phyloP scores from a whole-genome alignment of 2,113 vertebrate species.

The Paramisgurnus dabryanus region DNA sequence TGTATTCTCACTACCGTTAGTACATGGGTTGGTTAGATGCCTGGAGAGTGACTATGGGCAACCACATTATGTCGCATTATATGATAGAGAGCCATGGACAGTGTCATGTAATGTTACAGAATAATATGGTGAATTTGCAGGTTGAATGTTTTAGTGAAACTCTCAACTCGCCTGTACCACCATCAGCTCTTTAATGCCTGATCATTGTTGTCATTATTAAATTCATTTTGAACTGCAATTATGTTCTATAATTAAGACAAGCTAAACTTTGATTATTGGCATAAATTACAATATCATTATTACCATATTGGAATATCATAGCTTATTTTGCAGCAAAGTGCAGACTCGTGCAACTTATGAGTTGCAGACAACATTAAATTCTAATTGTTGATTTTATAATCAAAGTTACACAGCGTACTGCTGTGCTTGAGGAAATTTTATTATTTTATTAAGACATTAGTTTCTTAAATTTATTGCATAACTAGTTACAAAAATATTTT shows the following conservation, averaged over 20 bases:
- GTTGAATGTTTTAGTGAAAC: no score
- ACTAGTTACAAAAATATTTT: no score
- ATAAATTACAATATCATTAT: constrained; percentile 40
- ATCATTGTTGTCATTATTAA: constrained; percentile 8
- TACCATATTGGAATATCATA: constrained; percentile 15
- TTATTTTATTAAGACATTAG: no score
- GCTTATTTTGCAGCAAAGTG: constrained; percentile 13
- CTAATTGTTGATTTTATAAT: no score
- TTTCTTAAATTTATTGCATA: no score
- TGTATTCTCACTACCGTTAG: constrained; percentile 21
- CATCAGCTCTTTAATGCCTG: no score
- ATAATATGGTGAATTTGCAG: no score
- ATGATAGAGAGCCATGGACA: not conserved
- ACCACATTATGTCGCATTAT: constrained; percentile 13
- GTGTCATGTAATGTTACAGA: no score
- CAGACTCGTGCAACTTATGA: constrained; percentile 15
- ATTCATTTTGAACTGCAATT: not conserved
- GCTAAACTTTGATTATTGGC: constrained; percentile 13
- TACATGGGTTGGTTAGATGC: constrained; percentile 29
- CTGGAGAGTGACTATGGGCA: constrained; percentile 27
- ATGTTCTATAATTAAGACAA: constrained; percentile 7
- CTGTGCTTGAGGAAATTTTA: no score
- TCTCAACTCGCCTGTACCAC: no score
- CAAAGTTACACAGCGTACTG: no score
- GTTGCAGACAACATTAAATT: not conserved